phyloP scores from a whole-genome alignment of 2,113 vertebrate genomes.

The Serilophus lunatus region DNA sequence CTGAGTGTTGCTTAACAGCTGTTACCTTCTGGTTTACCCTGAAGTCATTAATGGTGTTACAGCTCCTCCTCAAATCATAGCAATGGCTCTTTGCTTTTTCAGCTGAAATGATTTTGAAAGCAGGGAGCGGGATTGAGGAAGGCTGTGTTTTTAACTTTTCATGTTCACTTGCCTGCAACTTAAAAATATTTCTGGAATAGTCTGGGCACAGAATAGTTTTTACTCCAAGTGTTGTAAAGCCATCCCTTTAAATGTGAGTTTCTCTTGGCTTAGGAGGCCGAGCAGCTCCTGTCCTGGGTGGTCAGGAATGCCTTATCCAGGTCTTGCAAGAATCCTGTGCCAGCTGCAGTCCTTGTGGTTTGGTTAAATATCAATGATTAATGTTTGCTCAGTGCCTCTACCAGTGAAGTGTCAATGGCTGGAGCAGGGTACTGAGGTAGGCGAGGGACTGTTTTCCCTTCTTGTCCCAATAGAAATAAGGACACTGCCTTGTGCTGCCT shows the following conservation, averaged over 20 bases:
- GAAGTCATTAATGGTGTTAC: background rate
- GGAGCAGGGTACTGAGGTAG: background rate
- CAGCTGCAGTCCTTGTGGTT: background rate
- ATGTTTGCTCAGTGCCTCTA: background rate
- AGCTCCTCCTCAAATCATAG: background rate
- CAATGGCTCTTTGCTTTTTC: background rate
- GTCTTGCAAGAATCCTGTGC: background rate
- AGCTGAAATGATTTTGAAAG: background rate
- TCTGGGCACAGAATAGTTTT: background rate
- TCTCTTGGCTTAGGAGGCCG: background rate
- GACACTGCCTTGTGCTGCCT: background rate
- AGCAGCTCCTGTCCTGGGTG: background rate
- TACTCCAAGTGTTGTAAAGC: background rate
- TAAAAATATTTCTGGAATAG: background rate
- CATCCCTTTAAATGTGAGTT: background rate
- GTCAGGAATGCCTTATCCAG: background rate
- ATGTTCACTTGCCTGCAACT: background rate
- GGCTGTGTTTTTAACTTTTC: background rate
- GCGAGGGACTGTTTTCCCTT: background rate
- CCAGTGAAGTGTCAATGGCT: background rate
- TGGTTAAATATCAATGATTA: background rate
- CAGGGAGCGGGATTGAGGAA: background rate
- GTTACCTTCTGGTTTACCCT: background rate
- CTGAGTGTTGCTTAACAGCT: background rate
- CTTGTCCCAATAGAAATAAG: background rate